These are phyloP conservation scores for Globicephala melas DNA, from an alignment of 2,113 vertebrate species.

Conservation along the genomic window DNA sequence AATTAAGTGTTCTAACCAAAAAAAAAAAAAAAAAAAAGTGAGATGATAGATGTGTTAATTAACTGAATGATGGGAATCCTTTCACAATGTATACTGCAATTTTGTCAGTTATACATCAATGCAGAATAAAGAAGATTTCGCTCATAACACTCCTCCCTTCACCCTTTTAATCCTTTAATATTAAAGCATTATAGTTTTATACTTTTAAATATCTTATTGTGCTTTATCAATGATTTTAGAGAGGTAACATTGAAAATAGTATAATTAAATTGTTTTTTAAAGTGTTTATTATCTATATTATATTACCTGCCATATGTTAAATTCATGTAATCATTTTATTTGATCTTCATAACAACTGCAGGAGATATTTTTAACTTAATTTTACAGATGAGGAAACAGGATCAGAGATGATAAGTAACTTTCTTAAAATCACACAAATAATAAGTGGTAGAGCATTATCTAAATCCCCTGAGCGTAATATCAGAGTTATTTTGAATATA, in stretches of 20 bases:
- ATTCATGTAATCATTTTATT: slow-evolving; percentile 1
- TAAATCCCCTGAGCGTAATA: neutral
- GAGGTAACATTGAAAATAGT: neutral
- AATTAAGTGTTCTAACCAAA: neutral
- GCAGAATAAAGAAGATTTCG: neutral
- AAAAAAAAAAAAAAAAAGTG: neutral
- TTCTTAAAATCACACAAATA: neutral
- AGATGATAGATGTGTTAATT: neutral
- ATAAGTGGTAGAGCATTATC: neutral
- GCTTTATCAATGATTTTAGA: neutral
- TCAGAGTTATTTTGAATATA: neutral
- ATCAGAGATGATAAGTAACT: neutral
- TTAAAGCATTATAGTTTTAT: neutral
- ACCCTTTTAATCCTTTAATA: neutral
- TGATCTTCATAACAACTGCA: neutral
- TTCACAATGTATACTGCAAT: neutral
- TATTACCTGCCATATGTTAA: neutral
- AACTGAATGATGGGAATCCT: neutral
- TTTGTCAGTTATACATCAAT: neutral
- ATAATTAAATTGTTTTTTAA: neutral
- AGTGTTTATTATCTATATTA: neutral
- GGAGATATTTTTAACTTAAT: neutral
- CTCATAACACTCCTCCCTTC: neutral
- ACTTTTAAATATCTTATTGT: neutral
- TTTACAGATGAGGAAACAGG: neutral